Percentiles rank a stretch among this genome's conserved stretches.
Evolutionary conservation across 1,140 invertebrate species (phyloP).

Genomic region (Drosophila burlai): DNA sequence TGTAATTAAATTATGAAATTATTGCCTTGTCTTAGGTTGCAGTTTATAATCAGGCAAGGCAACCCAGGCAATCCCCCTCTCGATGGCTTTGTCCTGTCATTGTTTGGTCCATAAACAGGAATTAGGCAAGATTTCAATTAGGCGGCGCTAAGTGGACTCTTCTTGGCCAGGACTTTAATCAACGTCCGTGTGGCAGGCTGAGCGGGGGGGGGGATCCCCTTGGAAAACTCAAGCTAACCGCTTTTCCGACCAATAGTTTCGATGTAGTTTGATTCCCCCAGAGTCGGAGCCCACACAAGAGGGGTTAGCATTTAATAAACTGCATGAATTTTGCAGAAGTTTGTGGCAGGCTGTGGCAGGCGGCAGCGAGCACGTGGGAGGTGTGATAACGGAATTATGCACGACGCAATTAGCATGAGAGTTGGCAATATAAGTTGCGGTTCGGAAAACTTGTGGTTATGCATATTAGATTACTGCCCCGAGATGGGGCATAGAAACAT

Average conservation of each 20-base stretch:
- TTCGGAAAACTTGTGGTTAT: constrained; percentile 6
- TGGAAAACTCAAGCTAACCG: constrained; percentile 14
- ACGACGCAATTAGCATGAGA: constrained; percentile 21
- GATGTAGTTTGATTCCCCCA: constrained; percentile 27
- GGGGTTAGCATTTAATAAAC: constrained; percentile 50
- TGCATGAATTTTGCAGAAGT: constrained; percentile 35
- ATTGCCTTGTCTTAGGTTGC: constrained; percentile 81
- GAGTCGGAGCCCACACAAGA: constrained; percentile 18
- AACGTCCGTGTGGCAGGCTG: constrained; percentile 3
- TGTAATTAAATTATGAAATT: constrained; percentile 84
- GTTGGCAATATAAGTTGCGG: constrained; percentile 6
- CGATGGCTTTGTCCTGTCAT: constrained; percentile 5
- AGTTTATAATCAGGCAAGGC: constrained; percentile 71
- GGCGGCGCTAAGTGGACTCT: constrained; percentile 58
- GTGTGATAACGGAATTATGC: constrained; percentile 18
- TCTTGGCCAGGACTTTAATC: constrained; percentile 32
- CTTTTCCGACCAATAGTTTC: constrained; percentile 34
- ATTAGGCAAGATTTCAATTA: constrained; percentile 77
- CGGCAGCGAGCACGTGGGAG: neutral
- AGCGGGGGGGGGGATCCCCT: neutral
- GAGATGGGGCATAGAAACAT: neutral
- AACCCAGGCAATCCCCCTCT: constrained; percentile 32
- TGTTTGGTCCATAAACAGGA: constrained; percentile 66
- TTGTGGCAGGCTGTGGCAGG: constrained; percentile 7
- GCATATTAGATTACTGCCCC: constrained; percentile 3